Evolutionary conservation across 1,140 invertebrate genomes (phyloP).

Genomic region (Eubasilissa regina): DNA sequence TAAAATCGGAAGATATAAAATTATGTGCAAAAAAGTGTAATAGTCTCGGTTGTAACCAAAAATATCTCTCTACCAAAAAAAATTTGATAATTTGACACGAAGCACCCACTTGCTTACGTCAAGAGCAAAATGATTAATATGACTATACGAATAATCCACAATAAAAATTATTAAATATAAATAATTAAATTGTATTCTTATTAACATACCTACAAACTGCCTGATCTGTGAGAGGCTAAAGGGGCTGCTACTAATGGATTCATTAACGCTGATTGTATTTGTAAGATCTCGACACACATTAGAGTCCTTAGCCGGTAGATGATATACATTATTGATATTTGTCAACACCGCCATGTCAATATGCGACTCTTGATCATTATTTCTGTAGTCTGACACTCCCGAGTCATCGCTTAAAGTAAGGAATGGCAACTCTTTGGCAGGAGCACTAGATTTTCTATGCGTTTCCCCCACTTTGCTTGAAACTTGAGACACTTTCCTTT

Average conservation of each 20-base stretch:
- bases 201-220: conserved; percentile 54
- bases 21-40: too few species aligned
- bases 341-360: neutral
- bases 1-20: too few species aligned
- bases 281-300: conserved; percentile 40
- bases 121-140: too few species aligned
- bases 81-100: too few species aligned
- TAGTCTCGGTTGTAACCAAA: too few species aligned
- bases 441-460: neutral
- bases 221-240: conserved; percentile 55
- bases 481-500: neutral
- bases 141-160: too few species aligned
- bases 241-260: conserved; percentile 45
- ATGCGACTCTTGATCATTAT: conserved; percentile 1
- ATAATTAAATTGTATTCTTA: too few species aligned
- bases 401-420: conserved; percentile 47
- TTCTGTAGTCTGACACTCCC: conserved; percentile 28
- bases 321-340: conserved; percentile 22
- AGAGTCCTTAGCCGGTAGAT: conserved; percentile 13
- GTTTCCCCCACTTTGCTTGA: conserved; percentile 1
- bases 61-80: too few species aligned
- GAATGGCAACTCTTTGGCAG: conserved; percentile 24
- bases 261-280: conserved; percentile 46
- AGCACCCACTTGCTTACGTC: too few species aligned
- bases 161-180: too few species aligned